Base-by-base conservation (phyloP, 2,797 vertebrate genomes). In the Cynodonichthys magdalenae region DNA sequence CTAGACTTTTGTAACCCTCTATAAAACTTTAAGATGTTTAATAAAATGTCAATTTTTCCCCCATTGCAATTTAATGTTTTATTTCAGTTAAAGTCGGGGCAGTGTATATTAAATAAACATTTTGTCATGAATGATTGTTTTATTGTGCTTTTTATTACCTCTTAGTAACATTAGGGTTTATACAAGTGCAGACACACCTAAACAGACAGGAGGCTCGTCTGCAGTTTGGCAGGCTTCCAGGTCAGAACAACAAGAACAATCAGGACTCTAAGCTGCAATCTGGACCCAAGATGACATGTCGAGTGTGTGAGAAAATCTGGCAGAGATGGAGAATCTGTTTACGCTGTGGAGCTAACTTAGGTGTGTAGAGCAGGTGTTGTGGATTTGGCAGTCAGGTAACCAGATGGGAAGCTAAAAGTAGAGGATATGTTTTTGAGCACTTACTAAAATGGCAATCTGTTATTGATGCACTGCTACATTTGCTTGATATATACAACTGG, bases 211-310 rank as follows among this genome's bases (percentile, higher is more conserved):
- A 49, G 31, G 24, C 55, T 34, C 17, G 17, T 41, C 15, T 44
- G 60, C 24, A 24, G 53, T n/a, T 29, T 53, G 53, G 28, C 39
- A 39, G 46, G 29, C 29, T 20, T 49, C 20, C 20, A 47, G 29
- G n/a, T 28, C 57, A n/a, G 34, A 47, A 45, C 17, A 59, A 59
- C 49, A 53, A 12, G 42, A 59, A 27, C 39, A 58, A 63, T 63
- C 48, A 58, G 54, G 18, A 28, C 56, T 48, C 42, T 39, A 34
- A 53, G 45, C 34, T 18, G 24, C 54, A 31, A 41, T 29, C 45
- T 29, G n/a, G 58, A 62, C 31, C 20, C 28, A 15, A 44, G 46
- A 62, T 1, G 46, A 51, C 20, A 34, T 9, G 48, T 55, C 29
- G 9, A 56, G 52, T 18, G 36, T 28, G 49, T 31, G 51, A 61